Conservation (phyloP, 2,888 invertebrate genomes). For the Heliconius erato region DNA sequence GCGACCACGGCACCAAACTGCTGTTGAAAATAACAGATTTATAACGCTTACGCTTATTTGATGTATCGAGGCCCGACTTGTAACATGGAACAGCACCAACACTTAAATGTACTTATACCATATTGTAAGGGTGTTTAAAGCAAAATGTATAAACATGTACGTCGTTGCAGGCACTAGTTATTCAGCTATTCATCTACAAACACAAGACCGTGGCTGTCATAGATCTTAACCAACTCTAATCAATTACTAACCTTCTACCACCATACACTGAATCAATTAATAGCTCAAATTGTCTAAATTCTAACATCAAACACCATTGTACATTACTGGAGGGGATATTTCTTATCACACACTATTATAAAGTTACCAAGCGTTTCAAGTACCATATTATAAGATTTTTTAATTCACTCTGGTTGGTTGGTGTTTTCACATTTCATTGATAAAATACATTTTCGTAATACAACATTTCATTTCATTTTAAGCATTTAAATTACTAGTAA, state of each 20-base stretch:
- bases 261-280: background rate
- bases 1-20: background rate
- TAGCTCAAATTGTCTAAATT: constrained; percentile 15
- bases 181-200: constrained; percentile 1
- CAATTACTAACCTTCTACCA: constrained; percentile 1
- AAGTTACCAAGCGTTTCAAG: constrained; percentile 5
- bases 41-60: constrained; percentile 6
- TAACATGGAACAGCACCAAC: constrained; percentile 21
- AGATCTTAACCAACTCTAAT: constrained; percentile 6
- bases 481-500: constrained; percentile 10
- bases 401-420: background rate
- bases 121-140: constrained; percentile 15
- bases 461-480: background rate
- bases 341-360: constrained; percentile 15
- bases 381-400: background rate
- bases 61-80: constrained; percentile 12
- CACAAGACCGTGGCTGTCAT: constrained; percentile 3
- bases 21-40: constrained; percentile 4
- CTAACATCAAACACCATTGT: constrained; percentile 19
- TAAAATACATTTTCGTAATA: background rate
- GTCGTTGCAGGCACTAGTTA: constrained; percentile 4
- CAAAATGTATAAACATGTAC: constrained; percentile 25
- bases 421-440: background rate
- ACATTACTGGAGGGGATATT: constrained; percentile 27
- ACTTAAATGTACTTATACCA: constrained; percentile 20